Conservation (phyloP, 2,113 vertebrate species). For the Pluvianellus socialis region DNA sequence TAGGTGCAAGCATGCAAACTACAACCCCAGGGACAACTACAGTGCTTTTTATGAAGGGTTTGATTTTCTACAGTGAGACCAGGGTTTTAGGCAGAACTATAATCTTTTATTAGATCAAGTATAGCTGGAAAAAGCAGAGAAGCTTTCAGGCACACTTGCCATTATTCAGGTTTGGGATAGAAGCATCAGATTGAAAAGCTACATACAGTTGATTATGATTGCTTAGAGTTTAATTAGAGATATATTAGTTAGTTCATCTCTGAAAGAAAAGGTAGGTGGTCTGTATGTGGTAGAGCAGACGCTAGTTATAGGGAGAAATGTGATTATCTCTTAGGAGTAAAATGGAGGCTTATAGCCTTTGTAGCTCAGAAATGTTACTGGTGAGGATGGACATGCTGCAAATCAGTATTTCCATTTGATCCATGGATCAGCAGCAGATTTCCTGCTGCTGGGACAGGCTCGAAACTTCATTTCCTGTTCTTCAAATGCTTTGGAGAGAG, state of each 20-base stretch:
- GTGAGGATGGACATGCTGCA: background rate
- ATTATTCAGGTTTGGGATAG: slow-evolving; percentile 18
- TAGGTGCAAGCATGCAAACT: background rate
- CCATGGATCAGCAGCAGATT: background rate
- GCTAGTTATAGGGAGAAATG: background rate
- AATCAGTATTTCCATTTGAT: background rate
- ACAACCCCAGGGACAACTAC: background rate
- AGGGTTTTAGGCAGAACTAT: background rate
- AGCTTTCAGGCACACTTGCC: background rate
- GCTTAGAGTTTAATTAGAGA: slow-evolving; percentile 31
- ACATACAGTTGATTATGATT: background rate
- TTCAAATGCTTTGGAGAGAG: background rate
- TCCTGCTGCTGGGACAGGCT: background rate
- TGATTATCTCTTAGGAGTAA: background rate
- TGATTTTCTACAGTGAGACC: background rate
- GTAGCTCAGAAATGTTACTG: background rate
- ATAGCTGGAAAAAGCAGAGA: background rate
- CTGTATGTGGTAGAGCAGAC: background rate
- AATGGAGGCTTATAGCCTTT: background rate
- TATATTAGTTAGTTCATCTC: background rate
- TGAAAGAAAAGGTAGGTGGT: background rate
- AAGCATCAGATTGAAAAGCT: slow-evolving; percentile 17
- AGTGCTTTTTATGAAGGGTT: background rate
- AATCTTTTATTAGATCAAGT: background rate
- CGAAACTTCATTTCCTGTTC: background rate